These are phyloP conservation scores for Elachura formosa DNA, from an alignment of 2,113 vertebrate species.

Conservation along the genomic window DNA sequence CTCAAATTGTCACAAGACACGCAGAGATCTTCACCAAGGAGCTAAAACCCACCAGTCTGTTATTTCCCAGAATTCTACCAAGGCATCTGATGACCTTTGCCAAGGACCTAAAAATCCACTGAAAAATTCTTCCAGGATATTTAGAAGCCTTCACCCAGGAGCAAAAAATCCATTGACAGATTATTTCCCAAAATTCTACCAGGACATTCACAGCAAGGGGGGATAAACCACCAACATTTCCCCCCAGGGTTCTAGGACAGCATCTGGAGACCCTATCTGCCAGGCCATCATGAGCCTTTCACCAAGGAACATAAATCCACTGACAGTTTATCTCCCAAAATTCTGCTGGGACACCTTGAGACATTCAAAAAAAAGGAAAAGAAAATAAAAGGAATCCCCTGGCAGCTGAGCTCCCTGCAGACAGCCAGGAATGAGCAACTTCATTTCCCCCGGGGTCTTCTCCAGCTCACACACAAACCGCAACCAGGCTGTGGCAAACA, in stretches of 20 bases:
- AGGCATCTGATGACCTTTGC: not conserved
- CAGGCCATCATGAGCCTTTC: not conserved
- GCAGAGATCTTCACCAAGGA: not conserved
- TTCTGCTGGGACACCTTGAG: not conserved
- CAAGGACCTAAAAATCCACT: not conserved
- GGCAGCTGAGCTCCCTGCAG: accelerated
- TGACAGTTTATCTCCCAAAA: not conserved
- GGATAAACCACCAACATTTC: accelerated
- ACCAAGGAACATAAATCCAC: not conserved
- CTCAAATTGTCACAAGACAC: not conserved
- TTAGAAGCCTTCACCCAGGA: not conserved
- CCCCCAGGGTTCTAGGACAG: too few species aligned
- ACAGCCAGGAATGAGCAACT: not conserved
- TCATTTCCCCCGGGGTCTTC: not conserved
- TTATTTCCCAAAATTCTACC: not conserved
- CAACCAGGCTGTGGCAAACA: not conserved
- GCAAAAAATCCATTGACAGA: not conserved
- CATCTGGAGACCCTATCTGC: not conserved
- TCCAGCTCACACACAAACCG: not conserved
- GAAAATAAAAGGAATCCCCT: accelerated
- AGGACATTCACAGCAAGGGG: not conserved
- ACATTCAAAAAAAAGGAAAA: too few species aligned
- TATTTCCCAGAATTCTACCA: not conserved
- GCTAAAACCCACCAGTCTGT: not conserved
- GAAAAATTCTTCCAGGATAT: not conserved